These are phyloP conservation scores for Cryptotermes secundus DNA, from an alignment of 1,140 invertebrate genomes.

Conservation along the genomic window DNA sequence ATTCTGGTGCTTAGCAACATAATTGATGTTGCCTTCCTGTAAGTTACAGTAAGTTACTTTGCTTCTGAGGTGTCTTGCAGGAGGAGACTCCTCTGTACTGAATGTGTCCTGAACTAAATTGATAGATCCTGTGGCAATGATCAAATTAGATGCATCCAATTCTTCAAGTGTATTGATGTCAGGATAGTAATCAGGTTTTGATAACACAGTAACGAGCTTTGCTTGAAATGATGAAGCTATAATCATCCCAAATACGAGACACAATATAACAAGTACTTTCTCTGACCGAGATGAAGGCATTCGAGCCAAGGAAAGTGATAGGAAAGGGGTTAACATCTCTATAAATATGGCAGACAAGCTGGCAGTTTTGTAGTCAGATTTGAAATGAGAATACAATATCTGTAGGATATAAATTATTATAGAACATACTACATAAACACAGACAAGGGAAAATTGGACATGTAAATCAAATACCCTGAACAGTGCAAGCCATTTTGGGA, in stretches of 20 bases:
- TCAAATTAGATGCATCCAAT: constrained; percentile 44
- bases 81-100: not conserved
- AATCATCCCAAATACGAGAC: constrained; percentile 46
- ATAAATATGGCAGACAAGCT: not conserved
- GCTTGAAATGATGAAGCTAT: constrained; percentile 43
- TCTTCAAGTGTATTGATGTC: constrained; percentile 46
- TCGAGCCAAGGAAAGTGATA: not conserved
- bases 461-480: constrained; percentile 44
- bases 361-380: not conserved
- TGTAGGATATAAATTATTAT: constrained; percentile 40
- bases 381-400: not conserved
- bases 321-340: constrained; percentile 1
- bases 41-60: not conserved
- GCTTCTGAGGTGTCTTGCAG: not conserved
- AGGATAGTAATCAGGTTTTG: constrained; percentile 44
- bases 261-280: constrained; percentile 43
- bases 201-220: constrained; percentile 44
- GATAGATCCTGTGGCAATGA: constrained; percentile 41
- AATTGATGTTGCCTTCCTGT: not conserved
- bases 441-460: not conserved
- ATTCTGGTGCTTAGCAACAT: not conserved
- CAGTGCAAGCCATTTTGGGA: constrained; percentile 48
- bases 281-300: constrained; percentile 32
- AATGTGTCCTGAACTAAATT: constrained; percentile 43
- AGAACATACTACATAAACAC: constrained; percentile 36